Conservation (phyloP, 2,113 vertebrate genomes). For the Cervus canadensis region DNA sequence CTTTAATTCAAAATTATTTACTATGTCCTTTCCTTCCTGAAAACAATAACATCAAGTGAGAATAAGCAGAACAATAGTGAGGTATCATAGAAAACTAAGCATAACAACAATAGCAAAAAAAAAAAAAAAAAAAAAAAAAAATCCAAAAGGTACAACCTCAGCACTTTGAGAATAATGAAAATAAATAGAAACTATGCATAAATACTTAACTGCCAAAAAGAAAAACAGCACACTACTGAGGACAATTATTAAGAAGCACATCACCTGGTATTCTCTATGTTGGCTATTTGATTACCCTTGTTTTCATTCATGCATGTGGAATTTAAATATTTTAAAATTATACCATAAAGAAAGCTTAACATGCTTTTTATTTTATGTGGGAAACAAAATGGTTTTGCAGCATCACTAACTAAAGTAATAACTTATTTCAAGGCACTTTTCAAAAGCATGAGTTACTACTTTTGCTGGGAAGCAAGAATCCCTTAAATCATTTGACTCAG, state of each 20-base stretch:
- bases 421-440: slow-evolving; percentile 34
- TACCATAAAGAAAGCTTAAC: not conserved
- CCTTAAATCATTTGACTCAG: not conserved
- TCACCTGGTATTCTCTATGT: not conserved
- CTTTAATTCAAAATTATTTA: slow-evolving; percentile 13
- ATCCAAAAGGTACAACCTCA: not conserved
- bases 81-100: not conserved
- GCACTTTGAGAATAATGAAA: not conserved
- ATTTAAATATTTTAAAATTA: slow-evolving; percentile 25
- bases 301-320: not conserved
- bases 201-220: not conserved
- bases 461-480: not conserved
- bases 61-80: not conserved
- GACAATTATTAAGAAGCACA: not conserved
- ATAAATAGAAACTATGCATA: not conserved
- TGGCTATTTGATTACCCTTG: not conserved
- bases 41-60: not conserved
- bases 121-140: not conserved
- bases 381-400: slow-evolving; percentile 44
- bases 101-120: not conserved
- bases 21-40: not conserved
- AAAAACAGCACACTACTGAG: not conserved
- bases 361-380: slow-evolving; percentile 3
- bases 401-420: slow-evolving; percentile 33
- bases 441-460: not conserved